Conservation (phyloP, 2,113 vertebrate species). For the Cettia cetti region DNA sequence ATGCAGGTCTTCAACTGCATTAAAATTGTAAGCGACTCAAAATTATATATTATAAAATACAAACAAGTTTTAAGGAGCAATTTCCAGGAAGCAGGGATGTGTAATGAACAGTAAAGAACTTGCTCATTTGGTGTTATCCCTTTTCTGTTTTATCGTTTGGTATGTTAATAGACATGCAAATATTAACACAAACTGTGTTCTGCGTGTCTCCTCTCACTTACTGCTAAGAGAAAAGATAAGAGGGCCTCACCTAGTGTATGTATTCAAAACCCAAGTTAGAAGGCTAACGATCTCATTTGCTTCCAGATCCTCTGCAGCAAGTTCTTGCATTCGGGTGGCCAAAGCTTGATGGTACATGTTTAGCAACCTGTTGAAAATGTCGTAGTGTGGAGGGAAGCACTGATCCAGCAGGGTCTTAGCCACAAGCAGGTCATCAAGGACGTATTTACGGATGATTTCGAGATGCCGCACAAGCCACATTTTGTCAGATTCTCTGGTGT, state of each 20-base stretch:
- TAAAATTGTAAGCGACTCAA: not conserved
- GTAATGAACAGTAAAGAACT: not conserved
- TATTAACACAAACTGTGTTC: not conserved
- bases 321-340: conserved; percentile 85
- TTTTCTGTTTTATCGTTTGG: not conserved
- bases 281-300: conserved; percentile 96
- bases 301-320: conserved; percentile 89
- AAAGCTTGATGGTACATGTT: conserved; percentile 88
- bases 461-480: conserved; percentile 98
- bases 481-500: conserved; percentile 90
- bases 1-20: not conserved
- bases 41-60: not conserved
- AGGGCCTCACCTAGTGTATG: conserved; percentile 84
- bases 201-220: not conserved
- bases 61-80: not conserved
- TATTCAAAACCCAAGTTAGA: conserved; percentile 94
- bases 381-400: conserved; percentile 91
- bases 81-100: not conserved
- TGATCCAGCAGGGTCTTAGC: conserved; percentile 92
- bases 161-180: not conserved
- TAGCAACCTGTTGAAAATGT: conserved; percentile 87
- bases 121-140: not conserved
- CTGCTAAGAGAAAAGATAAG: not conserved
- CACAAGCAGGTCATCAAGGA: conserved; percentile 88
- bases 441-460: conserved; percentile 91